phyloP scores from a whole-genome alignment of 2,888 invertebrate genomes.

The Rhingia rostrata region DNA sequence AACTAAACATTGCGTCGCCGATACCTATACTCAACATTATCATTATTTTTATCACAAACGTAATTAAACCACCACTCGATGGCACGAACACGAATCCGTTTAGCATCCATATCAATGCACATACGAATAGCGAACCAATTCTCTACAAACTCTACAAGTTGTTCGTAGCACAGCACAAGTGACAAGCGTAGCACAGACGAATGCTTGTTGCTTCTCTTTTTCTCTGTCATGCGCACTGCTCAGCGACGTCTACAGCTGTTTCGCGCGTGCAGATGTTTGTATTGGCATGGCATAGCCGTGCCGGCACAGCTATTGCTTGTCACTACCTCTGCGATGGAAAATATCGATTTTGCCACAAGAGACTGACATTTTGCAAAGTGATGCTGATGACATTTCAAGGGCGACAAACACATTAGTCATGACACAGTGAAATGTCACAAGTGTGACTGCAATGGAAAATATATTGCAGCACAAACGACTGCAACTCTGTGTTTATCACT shows the following conservation, averaged over 20 bases:
- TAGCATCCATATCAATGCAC: not conserved
- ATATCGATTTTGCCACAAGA: not conserved
- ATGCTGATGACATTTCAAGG: slow-evolving; percentile 2
- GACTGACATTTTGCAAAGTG: slow-evolving; percentile 17
- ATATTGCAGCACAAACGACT: not conserved
- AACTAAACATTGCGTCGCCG: too few relatives aligned
- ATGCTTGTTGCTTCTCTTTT: slow-evolving; percentile 9
- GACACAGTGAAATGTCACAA: not conserved
- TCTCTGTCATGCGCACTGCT: slow-evolving; percentile 37
- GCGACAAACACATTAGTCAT: slow-evolving; percentile 2
- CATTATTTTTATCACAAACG: too few relatives aligned
- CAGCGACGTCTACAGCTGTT: not conserved
- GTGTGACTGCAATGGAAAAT: not conserved
- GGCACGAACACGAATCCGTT: too few relatives aligned
- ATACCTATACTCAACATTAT: too few relatives aligned
- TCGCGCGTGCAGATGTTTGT: slow-evolving; percentile 28
- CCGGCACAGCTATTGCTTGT: slow-evolving; percentile 5
- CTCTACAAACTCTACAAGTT: slow-evolving; percentile 58
- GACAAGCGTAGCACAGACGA: not conserved
- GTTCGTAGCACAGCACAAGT: not conserved
- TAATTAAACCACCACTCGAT: too few relatives aligned
- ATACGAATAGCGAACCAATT: not conserved
- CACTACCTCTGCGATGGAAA: slow-evolving; percentile 1
- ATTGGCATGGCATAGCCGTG: not conserved
- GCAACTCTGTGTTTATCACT: too few relatives aligned